These are phyloP conservation scores for Chionodraco myersi DNA, from an alignment of 2,113 vertebrate genomes.

Conservation along the genomic window DNA sequence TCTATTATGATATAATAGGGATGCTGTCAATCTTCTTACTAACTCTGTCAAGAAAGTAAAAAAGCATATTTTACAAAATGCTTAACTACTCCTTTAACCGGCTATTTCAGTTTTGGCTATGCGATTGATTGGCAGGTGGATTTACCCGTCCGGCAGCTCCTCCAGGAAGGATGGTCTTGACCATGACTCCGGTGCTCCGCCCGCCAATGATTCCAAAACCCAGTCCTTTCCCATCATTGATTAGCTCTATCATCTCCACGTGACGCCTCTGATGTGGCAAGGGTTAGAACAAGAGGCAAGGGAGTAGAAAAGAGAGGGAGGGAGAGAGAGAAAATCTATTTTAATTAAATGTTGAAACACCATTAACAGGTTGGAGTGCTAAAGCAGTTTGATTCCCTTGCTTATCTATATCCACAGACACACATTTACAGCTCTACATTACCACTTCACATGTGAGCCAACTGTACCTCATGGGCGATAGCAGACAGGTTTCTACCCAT, in stretches of 20 bases:
- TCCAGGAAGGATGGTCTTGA: slow-evolving; percentile 95
- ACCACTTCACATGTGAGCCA: not conserved
- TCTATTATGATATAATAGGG: no score
- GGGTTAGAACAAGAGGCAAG: not conserved
- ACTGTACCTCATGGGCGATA: slow-evolving; percentile 76
- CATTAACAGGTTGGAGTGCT: not conserved
- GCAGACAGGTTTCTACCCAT: slow-evolving; percentile 79
- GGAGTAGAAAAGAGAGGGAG: not conserved
- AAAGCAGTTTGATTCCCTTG: not conserved
- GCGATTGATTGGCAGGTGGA: not conserved
- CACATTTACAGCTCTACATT: slow-evolving; percentile 10
- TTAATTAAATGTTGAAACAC: not conserved
- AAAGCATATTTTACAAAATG: not conserved
- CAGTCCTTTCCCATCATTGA: slow-evolving; percentile 94
- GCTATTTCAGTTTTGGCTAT: not conserved
- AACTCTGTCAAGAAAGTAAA: not conserved
- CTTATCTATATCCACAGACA: slow-evolving; percentile 17
- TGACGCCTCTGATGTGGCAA: slow-evolving; percentile 84
- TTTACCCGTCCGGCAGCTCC: slow-evolving; percentile 93
- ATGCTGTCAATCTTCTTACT: not conserved
- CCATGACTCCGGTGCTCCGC: slow-evolving; percentile 92
- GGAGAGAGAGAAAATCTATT: slow-evolving; percentile 1
- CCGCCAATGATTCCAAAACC: slow-evolving; percentile 98
- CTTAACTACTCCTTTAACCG: not conserved
- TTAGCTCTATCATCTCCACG: slow-evolving; percentile 92